A percentile compares a stretch with the other conserved stretches of the same genome.
Evolutionary conservation across 1,140 invertebrate genomes (phyloP).

Genomic region (Camponotus floridanus): DNA sequence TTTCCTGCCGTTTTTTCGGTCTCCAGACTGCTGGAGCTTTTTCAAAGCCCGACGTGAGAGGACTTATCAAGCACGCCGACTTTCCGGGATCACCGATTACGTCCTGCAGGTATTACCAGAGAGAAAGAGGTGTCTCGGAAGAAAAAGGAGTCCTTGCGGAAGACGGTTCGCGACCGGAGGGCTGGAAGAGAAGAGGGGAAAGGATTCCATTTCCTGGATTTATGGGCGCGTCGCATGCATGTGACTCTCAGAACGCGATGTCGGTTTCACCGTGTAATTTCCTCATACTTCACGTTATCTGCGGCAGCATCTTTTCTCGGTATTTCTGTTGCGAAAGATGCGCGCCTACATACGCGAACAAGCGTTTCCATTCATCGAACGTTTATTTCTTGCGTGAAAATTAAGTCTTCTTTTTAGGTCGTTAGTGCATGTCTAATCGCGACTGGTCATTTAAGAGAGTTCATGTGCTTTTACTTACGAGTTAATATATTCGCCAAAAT

Average conservation of each 20-base stretch:
- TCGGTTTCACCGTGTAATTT: constrained; percentile 66
- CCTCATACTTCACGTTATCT: constrained; percentile 55
- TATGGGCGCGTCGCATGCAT: constrained; percentile 72
- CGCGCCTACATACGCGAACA: constrained; percentile 21
- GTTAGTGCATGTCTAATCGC: background rate
- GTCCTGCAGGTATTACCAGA: constrained; percentile 66
- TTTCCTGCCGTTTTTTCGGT: constrained; percentile 24
- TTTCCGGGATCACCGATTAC: constrained; percentile 75
- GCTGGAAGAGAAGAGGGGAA: background rate
- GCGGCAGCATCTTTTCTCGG: constrained; percentile 40
- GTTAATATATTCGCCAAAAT: background rate
- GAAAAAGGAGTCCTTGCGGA: constrained; percentile 50
- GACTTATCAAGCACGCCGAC: constrained; percentile 73
- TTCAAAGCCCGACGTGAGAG: constrained; percentile 54
- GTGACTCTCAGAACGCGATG: constrained; percentile 38
- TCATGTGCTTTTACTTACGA: background rate
- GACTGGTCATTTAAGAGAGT: constrained; percentile 7
- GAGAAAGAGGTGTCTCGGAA: constrained; percentile 52
- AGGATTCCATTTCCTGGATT: constrained; percentile 79
- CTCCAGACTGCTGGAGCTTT: constrained; percentile 62
- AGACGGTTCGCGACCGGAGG: constrained; percentile 50
- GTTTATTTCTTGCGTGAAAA: background rate
- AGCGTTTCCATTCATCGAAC: constrained; percentile 33
- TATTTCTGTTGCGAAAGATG: constrained; percentile 18
- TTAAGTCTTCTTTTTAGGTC: background rate